A percentile compares a stretch with the other conserved stretches of the same genome.
Conservation (phyloP, 2,888 invertebrate genomes). For the Lasioglossum vierecki region DNA sequence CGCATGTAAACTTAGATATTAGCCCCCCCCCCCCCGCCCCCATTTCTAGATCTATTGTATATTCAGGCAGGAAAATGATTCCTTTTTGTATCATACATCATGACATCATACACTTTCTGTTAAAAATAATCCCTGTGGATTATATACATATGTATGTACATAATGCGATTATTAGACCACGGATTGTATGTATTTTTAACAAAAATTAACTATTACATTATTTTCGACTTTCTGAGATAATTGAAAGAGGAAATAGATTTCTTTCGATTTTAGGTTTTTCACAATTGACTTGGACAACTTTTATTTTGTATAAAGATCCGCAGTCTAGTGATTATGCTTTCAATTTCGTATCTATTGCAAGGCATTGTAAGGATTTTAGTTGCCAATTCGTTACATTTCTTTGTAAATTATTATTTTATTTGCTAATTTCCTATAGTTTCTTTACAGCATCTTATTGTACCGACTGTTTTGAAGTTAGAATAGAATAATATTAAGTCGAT, state of each 20-base stretch:
- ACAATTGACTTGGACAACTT: neutral
- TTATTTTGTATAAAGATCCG: neutral
- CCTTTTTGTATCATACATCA: slow-evolving; percentile 56
- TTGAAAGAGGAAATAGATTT: neutral
- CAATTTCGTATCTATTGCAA: slow-evolving; percentile 28
- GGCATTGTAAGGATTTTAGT: slow-evolving; percentile 19
- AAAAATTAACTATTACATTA: neutral
- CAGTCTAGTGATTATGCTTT: slow-evolving; percentile 19
- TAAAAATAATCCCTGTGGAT: slow-evolving; percentile 23
- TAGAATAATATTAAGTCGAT: neutral
- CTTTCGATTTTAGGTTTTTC: neutral
- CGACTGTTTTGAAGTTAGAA: neutral
- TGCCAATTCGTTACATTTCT: slow-evolving; percentile 21
- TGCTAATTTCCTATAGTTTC: slow-evolving; percentile 8
- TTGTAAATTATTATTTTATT: slow-evolving; percentile 17
- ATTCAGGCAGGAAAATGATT: slow-evolving; percentile 49
- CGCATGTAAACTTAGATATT: slow-evolving; percentile 46
- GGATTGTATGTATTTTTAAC: neutral
- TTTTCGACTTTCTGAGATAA: neutral
- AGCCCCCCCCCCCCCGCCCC: slow-evolving; percentile 10
- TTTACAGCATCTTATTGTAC: neutral
- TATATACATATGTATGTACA: slow-evolving; percentile 14
- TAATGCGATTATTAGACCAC: neutral
- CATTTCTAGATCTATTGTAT: slow-evolving; percentile 28
- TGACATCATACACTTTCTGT: slow-evolving; percentile 19